Evolutionary conservation across 2,888 invertebrate genomes (phyloP).

Genomic region (Teleogryllus oceanicus): DNA sequence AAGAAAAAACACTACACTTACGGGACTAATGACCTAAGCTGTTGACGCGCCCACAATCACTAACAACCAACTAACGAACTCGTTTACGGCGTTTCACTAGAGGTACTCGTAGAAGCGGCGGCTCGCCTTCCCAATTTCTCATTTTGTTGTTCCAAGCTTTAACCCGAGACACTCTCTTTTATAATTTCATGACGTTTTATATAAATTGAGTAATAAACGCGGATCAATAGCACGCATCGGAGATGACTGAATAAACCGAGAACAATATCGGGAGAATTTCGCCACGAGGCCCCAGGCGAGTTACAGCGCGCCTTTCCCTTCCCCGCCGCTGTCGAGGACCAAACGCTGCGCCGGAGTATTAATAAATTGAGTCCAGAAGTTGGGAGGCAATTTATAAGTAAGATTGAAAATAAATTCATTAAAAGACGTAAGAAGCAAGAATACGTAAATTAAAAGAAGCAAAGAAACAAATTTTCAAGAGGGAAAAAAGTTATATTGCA

Average conservation of each 20-base stretch:
- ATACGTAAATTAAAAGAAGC: slow-evolving; percentile 9
- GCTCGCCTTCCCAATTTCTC: too few species aligned
- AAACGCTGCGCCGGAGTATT: not conserved
- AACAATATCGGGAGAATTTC: not conserved
- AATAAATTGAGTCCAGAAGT: slow-evolving; percentile 18
- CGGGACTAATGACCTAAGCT: too few species aligned
- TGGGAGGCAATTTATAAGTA: slow-evolving; percentile 4
- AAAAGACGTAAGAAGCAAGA: slow-evolving; percentile 18
- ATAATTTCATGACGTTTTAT: not conserved
- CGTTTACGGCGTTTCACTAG: too few species aligned
- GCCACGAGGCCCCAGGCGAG: not conserved
- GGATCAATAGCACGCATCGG: too few species aligned
- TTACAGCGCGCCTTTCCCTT: not conserved
- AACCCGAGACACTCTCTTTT: too few species aligned
- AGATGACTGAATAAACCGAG: not conserved
- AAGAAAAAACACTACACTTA: too few species aligned
- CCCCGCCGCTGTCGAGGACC: not conserved
- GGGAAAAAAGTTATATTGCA: slow-evolving; percentile 7
- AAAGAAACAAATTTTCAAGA: slow-evolving; percentile 18
- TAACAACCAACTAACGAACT: too few species aligned
- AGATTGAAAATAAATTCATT: slow-evolving; percentile 18
- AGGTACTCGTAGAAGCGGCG: too few species aligned
- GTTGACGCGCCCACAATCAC: too few species aligned
- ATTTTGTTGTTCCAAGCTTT: too few species aligned
- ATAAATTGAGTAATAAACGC: not conserved